Percentiles rank a stretch among this genome's conserved stretches.
Evolutionary conservation across 2,113 vertebrate species (phyloP).

Genomic region (Emydura subglobosa): DNA sequence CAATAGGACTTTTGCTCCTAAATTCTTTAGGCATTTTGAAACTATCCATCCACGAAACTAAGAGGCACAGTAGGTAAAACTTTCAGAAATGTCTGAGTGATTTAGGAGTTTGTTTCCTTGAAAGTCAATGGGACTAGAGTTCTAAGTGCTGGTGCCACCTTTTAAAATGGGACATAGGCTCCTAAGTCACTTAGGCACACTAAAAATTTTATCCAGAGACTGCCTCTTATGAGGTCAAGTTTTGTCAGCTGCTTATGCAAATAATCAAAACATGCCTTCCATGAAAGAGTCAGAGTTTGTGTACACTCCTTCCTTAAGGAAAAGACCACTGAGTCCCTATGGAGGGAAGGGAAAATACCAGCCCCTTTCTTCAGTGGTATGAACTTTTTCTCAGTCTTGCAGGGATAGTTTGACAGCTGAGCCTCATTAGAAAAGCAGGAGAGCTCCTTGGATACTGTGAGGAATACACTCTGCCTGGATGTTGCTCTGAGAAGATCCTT

Average conservation of each 20-base stretch:
- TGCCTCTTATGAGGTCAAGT: neutral
- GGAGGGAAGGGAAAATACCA: neutral
- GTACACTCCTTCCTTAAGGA: neutral
- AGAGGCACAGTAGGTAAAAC: neutral
- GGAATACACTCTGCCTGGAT: neutral
- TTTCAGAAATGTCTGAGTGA: neutral
- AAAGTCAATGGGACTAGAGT: neutral
- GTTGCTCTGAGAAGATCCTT: neutral
- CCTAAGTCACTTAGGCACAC: neutral
- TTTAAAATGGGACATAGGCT: neutral
- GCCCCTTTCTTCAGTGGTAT: neutral
- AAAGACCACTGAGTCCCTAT: neutral
- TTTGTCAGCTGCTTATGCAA: neutral
- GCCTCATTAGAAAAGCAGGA: neutral
- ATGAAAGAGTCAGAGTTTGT: neutral
- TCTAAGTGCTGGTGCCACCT: neutral
- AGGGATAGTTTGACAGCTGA: neutral
- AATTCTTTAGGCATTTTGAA: neutral
- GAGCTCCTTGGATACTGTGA: neutral
- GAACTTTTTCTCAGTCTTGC: neutral
- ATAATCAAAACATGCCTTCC: neutral
- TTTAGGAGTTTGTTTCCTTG: neutral
- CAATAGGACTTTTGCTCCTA: neutral
- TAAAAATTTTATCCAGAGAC: neutral
- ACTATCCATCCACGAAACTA: neutral